Percentiles rank a stretch among this genome's conserved stretches.
These are phyloP conservation scores for Scomberomorus guttatus DNA, from an alignment of 2,797 vertebrate species.

Conservation along the genomic window DNA sequence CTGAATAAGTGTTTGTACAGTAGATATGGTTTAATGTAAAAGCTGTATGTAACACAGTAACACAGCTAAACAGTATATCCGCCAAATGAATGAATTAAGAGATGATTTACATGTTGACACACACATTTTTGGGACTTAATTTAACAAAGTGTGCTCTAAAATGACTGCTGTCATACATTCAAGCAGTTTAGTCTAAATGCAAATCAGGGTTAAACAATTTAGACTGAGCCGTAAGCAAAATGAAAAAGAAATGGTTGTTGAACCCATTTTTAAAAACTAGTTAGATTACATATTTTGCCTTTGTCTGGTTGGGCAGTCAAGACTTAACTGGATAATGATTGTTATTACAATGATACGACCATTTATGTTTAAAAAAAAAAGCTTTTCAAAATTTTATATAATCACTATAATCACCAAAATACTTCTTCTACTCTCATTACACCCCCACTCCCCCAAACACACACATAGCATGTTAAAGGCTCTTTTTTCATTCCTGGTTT, in stretches of 20 bases:
- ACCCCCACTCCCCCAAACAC: not conserved
- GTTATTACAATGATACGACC: slow-evolving; percentile 36
- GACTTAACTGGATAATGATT: slow-evolving; percentile 38
- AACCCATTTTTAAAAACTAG: slow-evolving; percentile 10
- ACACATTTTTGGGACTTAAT: not conserved
- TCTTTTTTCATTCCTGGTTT: not conserved
- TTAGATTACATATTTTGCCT: slow-evolving; percentile 38
- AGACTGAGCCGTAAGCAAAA: slow-evolving; percentile 18
- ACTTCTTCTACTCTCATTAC: not conserved
- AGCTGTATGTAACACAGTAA: slow-evolving; percentile 4
- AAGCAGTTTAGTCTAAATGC: slow-evolving; percentile 26
- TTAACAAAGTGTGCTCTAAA: slow-evolving; percentile 4
- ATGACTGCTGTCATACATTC: slow-evolving; percentile 2
- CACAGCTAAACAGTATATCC: not conserved
- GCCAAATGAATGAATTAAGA: slow-evolving; percentile 8
- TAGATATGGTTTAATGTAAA: slow-evolving; percentile 1
- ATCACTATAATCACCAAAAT: slow-evolving; percentile 45
- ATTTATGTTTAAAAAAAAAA: slow-evolving; percentile 41
- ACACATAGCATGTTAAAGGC: slow-evolving; percentile 6
- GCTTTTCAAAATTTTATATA: slow-evolving; percentile 40
- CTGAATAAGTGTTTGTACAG: not conserved
- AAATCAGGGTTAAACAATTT: slow-evolving; percentile 41
- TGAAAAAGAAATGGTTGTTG: slow-evolving; percentile 13
- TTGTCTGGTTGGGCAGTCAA: slow-evolving; percentile 9
- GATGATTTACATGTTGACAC: slow-evolving; percentile 7